phyloP scores from a whole-genome alignment of 2,797 vertebrate genomes.

The Danio choprae region DNA sequence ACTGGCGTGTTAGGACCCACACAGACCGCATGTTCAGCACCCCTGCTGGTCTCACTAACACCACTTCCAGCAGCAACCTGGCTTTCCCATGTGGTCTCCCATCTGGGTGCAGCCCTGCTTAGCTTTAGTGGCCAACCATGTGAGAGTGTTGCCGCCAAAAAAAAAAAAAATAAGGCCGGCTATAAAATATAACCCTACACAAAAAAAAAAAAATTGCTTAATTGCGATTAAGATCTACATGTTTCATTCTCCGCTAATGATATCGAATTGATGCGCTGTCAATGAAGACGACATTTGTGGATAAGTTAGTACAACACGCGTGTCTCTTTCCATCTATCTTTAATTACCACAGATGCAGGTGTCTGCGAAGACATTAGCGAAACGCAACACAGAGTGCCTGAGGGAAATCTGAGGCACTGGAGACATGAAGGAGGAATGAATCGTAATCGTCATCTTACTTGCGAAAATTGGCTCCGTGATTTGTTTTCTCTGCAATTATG shows the following conservation, averaged over 20 bases:
- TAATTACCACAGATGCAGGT: slow-evolving; percentile 24
- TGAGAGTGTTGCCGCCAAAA: too few relatives aligned
- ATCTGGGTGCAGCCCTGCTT: too few relatives aligned
- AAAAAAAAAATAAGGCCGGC: too few relatives aligned
- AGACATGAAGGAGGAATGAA: not conserved
- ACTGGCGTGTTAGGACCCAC: too few relatives aligned
- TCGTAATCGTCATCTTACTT: not conserved
- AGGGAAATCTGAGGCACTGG: slow-evolving; percentile 7
- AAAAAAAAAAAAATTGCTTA: too few relatives aligned
- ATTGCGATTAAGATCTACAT: slow-evolving; percentile 8
- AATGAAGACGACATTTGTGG: not conserved
- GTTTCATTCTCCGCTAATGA: slow-evolving; percentile 21
- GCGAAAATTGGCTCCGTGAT: not conserved
- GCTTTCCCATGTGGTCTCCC: too few relatives aligned
- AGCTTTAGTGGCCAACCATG: too few relatives aligned
- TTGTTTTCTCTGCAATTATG: not conserved
- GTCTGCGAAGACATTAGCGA: slow-evolving; percentile 23
- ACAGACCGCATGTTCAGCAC: too few relatives aligned
- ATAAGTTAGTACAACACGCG: not conserved
- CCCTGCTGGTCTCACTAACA: too few relatives aligned
- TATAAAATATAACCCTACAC: too few relatives aligned
- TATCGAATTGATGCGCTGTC: slow-evolving; percentile 9
- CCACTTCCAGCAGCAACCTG: too few relatives aligned
- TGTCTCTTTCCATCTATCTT: slow-evolving; percentile 5
- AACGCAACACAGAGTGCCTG: slow-evolving; percentile 9